These are phyloP conservation scores for Pelobates cultripes DNA, from an alignment of 2,797 vertebrate species.

Conservation along the genomic window DNA sequence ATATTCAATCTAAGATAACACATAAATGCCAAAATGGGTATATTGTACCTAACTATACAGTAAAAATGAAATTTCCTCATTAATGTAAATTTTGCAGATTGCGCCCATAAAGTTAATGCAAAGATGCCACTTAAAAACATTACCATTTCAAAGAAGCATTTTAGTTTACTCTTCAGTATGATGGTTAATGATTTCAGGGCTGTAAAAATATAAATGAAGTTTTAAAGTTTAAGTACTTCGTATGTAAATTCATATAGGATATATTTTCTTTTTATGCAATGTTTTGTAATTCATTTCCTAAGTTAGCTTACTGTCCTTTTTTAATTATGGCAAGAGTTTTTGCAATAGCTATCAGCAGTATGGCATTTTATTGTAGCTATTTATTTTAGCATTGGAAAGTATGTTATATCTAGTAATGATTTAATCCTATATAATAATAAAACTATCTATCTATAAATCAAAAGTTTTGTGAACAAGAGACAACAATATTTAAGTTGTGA, in stretches of 20 bases:
- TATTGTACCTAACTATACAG: no score
- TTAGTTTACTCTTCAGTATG: not conserved
- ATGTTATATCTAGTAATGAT: not conserved
- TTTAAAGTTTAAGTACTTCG: not conserved
- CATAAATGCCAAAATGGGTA: no score
- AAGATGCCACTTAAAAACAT: not conserved
- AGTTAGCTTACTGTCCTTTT: not conserved
- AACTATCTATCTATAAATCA: not conserved
- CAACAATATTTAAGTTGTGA: not conserved
- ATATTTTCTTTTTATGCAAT: not conserved
- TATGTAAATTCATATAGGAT: not conserved
- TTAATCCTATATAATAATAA: not conserved
- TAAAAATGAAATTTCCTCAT: not conserved
- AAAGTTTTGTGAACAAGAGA: not conserved
- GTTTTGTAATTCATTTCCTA: not conserved
- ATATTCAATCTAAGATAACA: not conserved
- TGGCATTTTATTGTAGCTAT: not conserved
- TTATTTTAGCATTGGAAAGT: not conserved
- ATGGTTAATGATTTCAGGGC: not conserved
- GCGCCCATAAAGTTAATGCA: not conserved
- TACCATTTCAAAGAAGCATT: not conserved
- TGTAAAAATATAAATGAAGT: slow-evolving; percentile 5
- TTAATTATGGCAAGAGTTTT: not conserved
- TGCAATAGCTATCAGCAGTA: not conserved
- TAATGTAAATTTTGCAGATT: not conserved